A percentile compares a stretch with the other conserved stretches of the same genome.
Conservation (phyloP, 2,888 invertebrate species). For the Trichogramma evanescens region DNA sequence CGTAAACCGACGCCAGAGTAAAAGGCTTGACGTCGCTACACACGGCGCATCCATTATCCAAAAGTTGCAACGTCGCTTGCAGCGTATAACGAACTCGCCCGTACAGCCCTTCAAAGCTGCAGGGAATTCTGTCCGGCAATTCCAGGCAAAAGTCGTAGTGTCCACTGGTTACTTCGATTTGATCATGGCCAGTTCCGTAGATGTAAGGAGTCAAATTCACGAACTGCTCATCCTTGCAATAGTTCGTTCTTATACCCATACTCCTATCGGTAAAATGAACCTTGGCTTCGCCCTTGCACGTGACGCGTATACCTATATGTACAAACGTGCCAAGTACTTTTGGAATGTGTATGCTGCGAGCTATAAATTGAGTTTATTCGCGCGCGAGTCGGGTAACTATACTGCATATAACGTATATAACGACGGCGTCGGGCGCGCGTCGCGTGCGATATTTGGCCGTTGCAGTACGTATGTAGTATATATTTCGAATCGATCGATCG, state of each 20-base stretch:
- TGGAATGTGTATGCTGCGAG: too few species aligned
- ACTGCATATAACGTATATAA: too few species aligned
- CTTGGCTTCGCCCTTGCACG: constrained; percentile 36
- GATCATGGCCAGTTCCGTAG: constrained; percentile 14
- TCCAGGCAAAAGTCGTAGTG: constrained; percentile 47
- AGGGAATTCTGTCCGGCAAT: constrained; percentile 46
- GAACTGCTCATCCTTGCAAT: constrained; percentile 33
- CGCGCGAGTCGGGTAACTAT: too few species aligned
- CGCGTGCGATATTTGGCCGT: not conserved
- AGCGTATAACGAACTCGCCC: constrained; percentile 49
- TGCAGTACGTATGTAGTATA: not conserved
- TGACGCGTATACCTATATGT: constrained; percentile 31
- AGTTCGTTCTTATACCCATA: constrained; percentile 35
- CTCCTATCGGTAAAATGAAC: constrained; percentile 38
- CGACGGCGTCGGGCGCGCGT: not conserved
- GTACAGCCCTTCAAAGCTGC: constrained; percentile 45
- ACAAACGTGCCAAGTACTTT: not conserved
- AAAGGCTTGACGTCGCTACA: constrained; percentile 42
- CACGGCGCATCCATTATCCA: constrained; percentile 23
- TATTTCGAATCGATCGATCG: not conserved
- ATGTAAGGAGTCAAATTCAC: constrained; percentile 32
- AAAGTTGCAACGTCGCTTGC: constrained; percentile 44
- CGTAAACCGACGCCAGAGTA: constrained; percentile 47
- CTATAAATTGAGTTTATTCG: too few species aligned
- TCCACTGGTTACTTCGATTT: constrained; percentile 25